A percentile compares a stretch with the other conserved stretches of the same genome.
phyloP scores from a whole-genome alignment of 2,113 vertebrate genomes.

The Solea solea region DNA sequence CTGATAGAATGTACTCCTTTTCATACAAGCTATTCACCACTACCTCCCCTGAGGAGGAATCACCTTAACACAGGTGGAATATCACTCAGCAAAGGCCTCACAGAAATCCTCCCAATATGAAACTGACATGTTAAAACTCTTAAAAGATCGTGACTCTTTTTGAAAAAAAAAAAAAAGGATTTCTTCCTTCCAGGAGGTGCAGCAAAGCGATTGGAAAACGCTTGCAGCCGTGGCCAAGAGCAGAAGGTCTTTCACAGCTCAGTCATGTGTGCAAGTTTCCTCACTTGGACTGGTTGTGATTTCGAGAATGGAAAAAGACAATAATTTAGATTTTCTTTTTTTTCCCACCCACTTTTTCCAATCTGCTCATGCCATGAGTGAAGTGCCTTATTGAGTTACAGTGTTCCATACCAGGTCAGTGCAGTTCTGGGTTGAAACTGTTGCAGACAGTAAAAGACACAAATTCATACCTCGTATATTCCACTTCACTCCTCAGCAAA shows the following conservation, averaged over 20 bases:
- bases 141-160: slow-evolving; percentile 15
- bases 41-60: slow-evolving; percentile 9
- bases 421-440: slow-evolving; percentile 43
- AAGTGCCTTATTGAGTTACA: slow-evolving; percentile 61
- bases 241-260: slow-evolving; percentile 60
- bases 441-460: slow-evolving; percentile 23
- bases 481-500: background rate
- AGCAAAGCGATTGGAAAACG: slow-evolving; percentile 48
- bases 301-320: slow-evolving; percentile 68
- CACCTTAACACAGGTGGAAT: slow-evolving; percentile 49
- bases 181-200: slow-evolving; percentile 32
- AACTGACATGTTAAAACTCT: slow-evolving; percentile 43
- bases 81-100: slow-evolving; percentile 17
- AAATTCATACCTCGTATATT: slow-evolving; percentile 3
- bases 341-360: slow-evolving; percentile 69
- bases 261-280: slow-evolving; percentile 49
- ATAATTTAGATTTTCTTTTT: slow-evolving; percentile 59
- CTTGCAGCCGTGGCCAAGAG: slow-evolving; percentile 43
- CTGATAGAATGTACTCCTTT: slow-evolving; percentile 9
- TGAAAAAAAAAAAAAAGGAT: background rate
- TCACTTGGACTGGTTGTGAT: slow-evolving; percentile 58
- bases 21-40: slow-evolving; percentile 8
- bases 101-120: slow-evolving; percentile 26
- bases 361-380: slow-evolving; percentile 59
- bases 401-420: slow-evolving; percentile 61